A percentile compares a stretch with the other conserved stretches of the same genome.
Conservation (phyloP, 2,888 invertebrate species). For the Leptopilina drosophilae region DNA sequence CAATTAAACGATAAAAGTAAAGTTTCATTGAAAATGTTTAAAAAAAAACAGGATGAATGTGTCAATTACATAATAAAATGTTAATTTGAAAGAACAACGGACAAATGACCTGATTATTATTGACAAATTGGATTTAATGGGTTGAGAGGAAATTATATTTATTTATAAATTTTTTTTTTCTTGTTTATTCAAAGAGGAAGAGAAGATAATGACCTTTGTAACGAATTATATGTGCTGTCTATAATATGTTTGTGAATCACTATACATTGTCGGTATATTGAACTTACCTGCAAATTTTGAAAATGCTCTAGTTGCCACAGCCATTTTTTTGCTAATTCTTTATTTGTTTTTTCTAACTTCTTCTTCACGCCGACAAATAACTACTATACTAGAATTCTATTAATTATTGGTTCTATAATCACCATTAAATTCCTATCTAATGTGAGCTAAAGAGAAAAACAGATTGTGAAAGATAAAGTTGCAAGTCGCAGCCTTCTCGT, state of each 20-base stretch:
- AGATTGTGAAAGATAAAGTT: conserved; percentile 61
- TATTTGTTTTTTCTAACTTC: conserved; percentile 37
- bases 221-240: not conserved
- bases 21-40: not conserved
- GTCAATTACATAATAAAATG: conserved; percentile 68
- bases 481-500: conserved; percentile 52
- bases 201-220: conserved; percentile 26
- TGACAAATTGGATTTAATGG: not conserved
- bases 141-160: not conserved
- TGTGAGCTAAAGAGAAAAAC: conserved; percentile 60
- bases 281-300: conserved; percentile 73
- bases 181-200: conserved; percentile 6
- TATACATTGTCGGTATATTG: conserved; percentile 6
- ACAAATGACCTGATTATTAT: conserved; percentile 45
- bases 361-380: conserved; percentile 50
- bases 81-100: conserved; percentile 53
- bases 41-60: not conserved
- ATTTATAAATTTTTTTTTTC: not conserved
- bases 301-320: conserved; percentile 73
- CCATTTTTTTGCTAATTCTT: conserved; percentile 65
- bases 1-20: not conserved
- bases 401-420: conserved; percentile 51
- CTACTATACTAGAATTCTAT: conserved; percentile 50
- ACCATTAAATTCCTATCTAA: conserved; percentile 64
- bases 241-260: not conserved